These are phyloP conservation scores for Stegostoma tigrinum DNA, from an alignment of 2,113 vertebrate genomes.

Conservation along the genomic window DNA sequence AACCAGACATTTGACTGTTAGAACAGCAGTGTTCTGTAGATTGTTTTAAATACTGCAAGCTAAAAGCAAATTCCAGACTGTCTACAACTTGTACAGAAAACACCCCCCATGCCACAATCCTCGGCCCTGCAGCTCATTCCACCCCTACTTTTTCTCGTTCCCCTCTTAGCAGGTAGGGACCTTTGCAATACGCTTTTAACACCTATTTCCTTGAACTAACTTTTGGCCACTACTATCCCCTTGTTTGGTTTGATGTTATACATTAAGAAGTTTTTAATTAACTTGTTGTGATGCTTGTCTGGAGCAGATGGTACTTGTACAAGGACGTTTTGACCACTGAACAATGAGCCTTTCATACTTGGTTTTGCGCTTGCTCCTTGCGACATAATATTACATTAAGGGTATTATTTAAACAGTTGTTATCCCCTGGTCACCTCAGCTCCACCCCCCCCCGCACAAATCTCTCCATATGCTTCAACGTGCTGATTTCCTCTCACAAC, in stretches of 20 bases:
- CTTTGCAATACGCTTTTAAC: neutral
- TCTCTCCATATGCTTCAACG: neutral
- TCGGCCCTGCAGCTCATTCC: neutral
- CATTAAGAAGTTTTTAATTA: too few relatives aligned
- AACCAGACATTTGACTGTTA: neutral
- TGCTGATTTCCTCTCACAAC: too few relatives aligned
- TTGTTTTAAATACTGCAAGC: neutral
- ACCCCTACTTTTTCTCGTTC: neutral
- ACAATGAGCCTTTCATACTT: neutral
- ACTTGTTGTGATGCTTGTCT: too few relatives aligned
- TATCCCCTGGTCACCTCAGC: neutral
- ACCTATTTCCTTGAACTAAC: neutral
- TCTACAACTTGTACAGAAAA: slow-evolving; percentile 13
- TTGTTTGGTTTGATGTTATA: neutral
- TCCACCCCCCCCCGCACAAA: too few relatives aligned
- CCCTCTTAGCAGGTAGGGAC: neutral
- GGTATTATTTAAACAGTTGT: neutral
- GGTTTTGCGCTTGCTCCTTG: neutral
- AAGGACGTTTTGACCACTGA: too few relatives aligned
- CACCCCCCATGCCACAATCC: neutral
- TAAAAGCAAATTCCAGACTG: neutral
- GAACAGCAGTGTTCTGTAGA: neutral
- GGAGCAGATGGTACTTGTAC: too few relatives aligned
- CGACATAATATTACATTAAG: neutral
- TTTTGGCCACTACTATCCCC: neutral